These are phyloP conservation scores for Cuniculus paca DNA, from an alignment of 2,797 vertebrate genomes.

Conservation along the genomic window DNA sequence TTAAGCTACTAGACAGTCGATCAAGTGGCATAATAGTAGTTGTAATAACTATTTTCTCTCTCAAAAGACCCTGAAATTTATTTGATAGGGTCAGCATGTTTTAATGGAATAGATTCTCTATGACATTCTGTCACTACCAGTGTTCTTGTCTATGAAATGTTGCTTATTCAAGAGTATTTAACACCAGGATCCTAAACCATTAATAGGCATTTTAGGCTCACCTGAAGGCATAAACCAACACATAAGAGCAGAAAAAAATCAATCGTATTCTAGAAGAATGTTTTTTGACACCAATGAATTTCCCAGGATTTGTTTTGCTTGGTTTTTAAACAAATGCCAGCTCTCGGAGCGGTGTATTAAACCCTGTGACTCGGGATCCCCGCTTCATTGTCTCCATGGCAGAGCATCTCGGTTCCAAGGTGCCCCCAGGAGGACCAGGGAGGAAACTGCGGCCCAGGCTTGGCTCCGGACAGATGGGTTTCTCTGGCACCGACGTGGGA, in stretches of 20 bases:
- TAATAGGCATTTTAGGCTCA: background rate
- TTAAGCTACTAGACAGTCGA: background rate
- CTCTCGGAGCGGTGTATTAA: background rate
- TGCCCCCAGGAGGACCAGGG: background rate
- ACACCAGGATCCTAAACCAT: background rate
- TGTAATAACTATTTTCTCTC: background rate
- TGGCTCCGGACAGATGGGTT: background rate
- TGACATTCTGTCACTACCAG: background rate
- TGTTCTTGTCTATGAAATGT: slow-evolving; percentile 2
- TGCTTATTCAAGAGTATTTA: slow-evolving; percentile 13
- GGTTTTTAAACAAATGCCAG: background rate
- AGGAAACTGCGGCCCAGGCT: background rate
- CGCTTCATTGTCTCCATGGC: background rate
- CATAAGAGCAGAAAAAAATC: background rate
- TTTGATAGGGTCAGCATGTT: background rate
- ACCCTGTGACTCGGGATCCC: background rate
- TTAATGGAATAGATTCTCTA: background rate
- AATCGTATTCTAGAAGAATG: background rate
- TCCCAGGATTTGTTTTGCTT: background rate
- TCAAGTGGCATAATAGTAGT: background rate
- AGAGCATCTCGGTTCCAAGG: background rate
- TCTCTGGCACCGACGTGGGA: background rate
- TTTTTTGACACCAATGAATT: background rate
- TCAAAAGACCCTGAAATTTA: slow-evolving; percentile 14
- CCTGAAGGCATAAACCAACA: background rate